These are phyloP conservation scores for Charaxes varanes DNA, from an alignment of 1,140 invertebrate genomes.

Conservation along the genomic window DNA sequence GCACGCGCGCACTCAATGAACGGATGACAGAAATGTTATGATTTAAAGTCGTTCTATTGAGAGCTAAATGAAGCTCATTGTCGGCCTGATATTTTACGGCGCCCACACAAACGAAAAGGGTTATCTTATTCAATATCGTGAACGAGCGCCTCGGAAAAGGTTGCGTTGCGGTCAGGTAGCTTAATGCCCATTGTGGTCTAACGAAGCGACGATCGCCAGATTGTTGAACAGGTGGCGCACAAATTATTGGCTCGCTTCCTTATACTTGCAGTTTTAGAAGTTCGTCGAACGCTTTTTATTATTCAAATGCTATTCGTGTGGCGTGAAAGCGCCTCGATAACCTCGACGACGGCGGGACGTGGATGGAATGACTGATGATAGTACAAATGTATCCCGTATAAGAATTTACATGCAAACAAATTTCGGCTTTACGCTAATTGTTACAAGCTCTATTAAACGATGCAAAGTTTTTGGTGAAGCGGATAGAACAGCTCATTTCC, in stretches of 20 bases:
- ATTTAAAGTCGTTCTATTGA: slow-evolving; percentile 34
- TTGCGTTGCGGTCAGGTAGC: slow-evolving; percentile 39
- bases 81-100: slow-evolving; percentile 40
- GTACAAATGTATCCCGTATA: slow-evolving; percentile 31
- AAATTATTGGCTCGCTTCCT: slow-evolving; percentile 14
- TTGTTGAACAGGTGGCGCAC: slow-evolving; percentile 26
- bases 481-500: slow-evolving; percentile 40
- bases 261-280: slow-evolving; percentile 54
- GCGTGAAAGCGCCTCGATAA: slow-evolving; percentile 67
- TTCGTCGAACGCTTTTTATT: slow-evolving; percentile 62
- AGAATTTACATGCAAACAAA: slow-evolving; percentile 21
- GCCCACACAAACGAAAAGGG: slow-evolving; percentile 42
- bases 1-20: slow-evolving; percentile 25
- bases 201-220: slow-evolving; percentile 41
- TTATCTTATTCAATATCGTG: slow-evolving; percentile 27
- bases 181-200: slow-evolving; percentile 46
- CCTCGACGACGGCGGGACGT: slow-evolving; percentile 48
- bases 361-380: slow-evolving; percentile 54
- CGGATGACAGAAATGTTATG: slow-evolving; percentile 41
- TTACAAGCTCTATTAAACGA: slow-evolving; percentile 28
- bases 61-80: slow-evolving; percentile 33
- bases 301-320: slow-evolving; percentile 68
- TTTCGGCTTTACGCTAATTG: slow-evolving; percentile 25
- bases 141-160: slow-evolving; percentile 25
- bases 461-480: slow-evolving; percentile 19